phyloP scores from a whole-genome alignment of 2,113 vertebrate species.

The Leucopsar rothschildi region DNA sequence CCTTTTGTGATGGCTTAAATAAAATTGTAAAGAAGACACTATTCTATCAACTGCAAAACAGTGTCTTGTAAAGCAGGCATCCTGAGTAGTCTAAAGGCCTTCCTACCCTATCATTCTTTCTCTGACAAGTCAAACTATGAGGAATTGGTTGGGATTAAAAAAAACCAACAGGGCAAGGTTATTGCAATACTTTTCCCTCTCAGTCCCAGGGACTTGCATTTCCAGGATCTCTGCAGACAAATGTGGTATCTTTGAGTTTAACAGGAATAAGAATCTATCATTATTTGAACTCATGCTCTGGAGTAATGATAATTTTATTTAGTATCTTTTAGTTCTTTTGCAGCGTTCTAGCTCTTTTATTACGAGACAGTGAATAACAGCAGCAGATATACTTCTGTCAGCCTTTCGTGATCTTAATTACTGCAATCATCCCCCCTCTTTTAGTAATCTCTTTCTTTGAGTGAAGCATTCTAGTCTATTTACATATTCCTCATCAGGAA shows the following conservation, averaged over 20 bases:
- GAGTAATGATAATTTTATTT: neutral
- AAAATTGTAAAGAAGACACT: neutral
- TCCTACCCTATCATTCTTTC: neutral
- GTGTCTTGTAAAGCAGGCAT: neutral
- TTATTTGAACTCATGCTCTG: neutral
- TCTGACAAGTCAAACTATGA: neutral
- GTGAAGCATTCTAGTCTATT: neutral
- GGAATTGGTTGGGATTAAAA: neutral
- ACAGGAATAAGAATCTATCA: neutral
- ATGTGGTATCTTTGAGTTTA: neutral
- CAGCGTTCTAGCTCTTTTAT: neutral
- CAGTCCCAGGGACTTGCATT: neutral
- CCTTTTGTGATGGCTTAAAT: neutral
- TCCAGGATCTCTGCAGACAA: neutral
- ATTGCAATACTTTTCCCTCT: neutral
- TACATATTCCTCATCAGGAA: neutral
- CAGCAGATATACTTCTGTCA: neutral
- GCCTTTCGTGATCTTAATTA: neutral
- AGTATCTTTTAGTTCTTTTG: neutral
- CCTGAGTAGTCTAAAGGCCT: neutral
- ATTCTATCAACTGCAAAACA: neutral
- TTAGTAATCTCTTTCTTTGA: neutral
- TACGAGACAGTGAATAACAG: neutral
- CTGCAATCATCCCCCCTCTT: neutral
- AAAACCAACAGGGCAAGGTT: neutral